Conservation (phyloP, 2,888 invertebrate genomes). For the Trissoscelio sp. region DNA sequence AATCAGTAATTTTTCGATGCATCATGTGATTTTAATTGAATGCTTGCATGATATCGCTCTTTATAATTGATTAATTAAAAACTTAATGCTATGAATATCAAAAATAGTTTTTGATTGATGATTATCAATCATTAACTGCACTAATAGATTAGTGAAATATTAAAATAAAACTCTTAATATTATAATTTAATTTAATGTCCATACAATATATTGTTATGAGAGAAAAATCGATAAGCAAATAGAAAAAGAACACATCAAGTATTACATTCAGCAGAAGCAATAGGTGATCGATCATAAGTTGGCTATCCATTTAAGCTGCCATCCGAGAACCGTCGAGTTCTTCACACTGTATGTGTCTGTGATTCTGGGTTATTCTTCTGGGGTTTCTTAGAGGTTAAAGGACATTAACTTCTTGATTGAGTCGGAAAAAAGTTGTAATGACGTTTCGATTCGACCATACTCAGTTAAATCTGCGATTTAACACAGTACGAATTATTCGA, state of each 20-base stretch:
- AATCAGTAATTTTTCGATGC: slow-evolving; percentile 25
- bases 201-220: not conserved
- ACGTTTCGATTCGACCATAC: slow-evolving; percentile 79
- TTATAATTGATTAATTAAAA: no score
- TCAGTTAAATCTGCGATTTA: slow-evolving; percentile 21
- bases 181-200: no score
- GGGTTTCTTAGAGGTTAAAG: slow-evolving; percentile 79
- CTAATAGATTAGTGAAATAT: no score
- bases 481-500: not conserved
- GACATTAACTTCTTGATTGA: slow-evolving; percentile 83
- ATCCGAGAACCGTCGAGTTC: slow-evolving; percentile 81
- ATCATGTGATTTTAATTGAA: slow-evolving; percentile 5
- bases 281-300: slow-evolving; percentile 82
- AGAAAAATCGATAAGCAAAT: slow-evolving; percentile 23
- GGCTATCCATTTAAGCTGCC: slow-evolving; percentile 81
- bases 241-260: slow-evolving; percentile 64
- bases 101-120: not conserved
- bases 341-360: slow-evolving; percentile 73
- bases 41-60: not conserved
- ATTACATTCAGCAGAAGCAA: slow-evolving; percentile 72
- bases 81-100: not conserved
- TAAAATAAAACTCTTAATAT: no score
- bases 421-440: slow-evolving; percentile 82
- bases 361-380: slow-evolving; percentile 75
- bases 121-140: no score